phyloP scores from a whole-genome alignment of 2,797 vertebrate genomes.

The Pterois miles region DNA sequence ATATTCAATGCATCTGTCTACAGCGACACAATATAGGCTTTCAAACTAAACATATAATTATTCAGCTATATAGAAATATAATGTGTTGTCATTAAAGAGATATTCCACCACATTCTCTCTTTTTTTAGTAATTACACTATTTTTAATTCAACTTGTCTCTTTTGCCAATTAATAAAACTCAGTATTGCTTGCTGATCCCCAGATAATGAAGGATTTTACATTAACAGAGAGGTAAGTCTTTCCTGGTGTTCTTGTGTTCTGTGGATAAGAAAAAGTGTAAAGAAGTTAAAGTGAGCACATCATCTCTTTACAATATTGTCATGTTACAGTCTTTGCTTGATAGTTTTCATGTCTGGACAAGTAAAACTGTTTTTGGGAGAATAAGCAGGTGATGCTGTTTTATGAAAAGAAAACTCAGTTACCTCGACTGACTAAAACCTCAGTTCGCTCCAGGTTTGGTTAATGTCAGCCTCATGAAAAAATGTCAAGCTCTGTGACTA shows the following conservation, averaged over 20 bases:
- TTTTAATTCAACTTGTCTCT: background rate
- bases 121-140: background rate
- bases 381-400: background rate
- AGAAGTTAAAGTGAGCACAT: background rate
- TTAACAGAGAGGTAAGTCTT: background rate
- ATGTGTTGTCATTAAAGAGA: background rate
- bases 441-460: background rate
- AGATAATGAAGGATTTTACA: background rate
- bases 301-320: background rate
- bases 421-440: background rate
- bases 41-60: background rate
- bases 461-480: constrained; percentile 23
- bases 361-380: background rate
- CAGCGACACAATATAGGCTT: background rate
- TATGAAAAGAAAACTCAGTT: background rate
- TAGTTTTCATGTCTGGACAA: background rate
- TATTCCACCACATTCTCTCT: background rate
- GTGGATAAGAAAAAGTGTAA: background rate
- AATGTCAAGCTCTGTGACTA: constrained; percentile 34
- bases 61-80: background rate
- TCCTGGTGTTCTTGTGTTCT: too few relatives aligned
- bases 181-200: too few relatives aligned
- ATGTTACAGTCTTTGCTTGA: background rate
- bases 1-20: background rate
- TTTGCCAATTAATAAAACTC: background rate